phyloP scores from a whole-genome alignment of 2,888 invertebrate species.

The Laspeyria flexula region DNA sequence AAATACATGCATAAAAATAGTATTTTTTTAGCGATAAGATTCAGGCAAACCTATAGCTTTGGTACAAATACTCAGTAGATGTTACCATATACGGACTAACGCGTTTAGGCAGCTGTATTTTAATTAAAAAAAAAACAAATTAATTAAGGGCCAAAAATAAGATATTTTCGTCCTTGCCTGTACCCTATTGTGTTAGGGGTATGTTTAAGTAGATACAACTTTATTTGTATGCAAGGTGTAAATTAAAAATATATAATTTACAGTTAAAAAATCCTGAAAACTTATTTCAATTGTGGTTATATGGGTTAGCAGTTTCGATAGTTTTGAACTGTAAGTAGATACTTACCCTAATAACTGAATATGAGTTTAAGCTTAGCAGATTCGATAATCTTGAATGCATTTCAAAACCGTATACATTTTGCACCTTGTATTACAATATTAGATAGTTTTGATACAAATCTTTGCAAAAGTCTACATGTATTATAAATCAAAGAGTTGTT shows the following conservation, averaged over 20 bases:
- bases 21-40: slow-evolving; percentile 58
- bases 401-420: background rate
- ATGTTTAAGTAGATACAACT: slow-evolving; percentile 12
- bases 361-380: too few species aligned
- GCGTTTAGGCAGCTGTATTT: slow-evolving; percentile 62
- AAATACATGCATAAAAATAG: slow-evolving; percentile 38
- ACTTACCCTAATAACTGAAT: too few species aligned
- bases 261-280: too few species aligned
- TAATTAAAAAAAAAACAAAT: slow-evolving; percentile 38
- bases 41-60: slow-evolving; percentile 67
- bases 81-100: slow-evolving; percentile 65
- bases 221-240: slow-evolving; percentile 25
- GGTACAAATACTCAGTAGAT: slow-evolving; percentile 84
- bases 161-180: slow-evolving; percentile 42
- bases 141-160: slow-evolving; percentile 44
- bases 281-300: too few species aligned
- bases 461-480: slow-evolving; percentile 32
- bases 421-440: slow-evolving; percentile 28
- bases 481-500: slow-evolving; percentile 16
- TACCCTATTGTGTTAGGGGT: slow-evolving; percentile 30
- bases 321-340: too few species aligned
- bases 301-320: too few species aligned
- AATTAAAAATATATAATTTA: background rate
- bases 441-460: slow-evolving; percentile 41
- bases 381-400: too few species aligned